Evolutionary conservation across 1,140 invertebrate genomes (phyloP).

Genomic region (Macrotrachela quadricornifera): DNA sequence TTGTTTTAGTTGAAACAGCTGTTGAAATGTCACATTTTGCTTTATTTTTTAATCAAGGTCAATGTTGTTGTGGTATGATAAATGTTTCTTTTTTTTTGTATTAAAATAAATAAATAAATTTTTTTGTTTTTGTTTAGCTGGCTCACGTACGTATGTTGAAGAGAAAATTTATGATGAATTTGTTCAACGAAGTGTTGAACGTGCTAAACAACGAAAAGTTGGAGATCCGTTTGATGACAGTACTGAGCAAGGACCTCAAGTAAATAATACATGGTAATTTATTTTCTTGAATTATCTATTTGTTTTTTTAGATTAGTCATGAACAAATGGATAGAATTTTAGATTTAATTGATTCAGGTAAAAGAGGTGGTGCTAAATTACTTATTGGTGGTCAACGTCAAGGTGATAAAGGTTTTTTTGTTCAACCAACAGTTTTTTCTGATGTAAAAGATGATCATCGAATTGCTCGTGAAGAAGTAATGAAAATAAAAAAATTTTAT

Average conservation of each 20-base stretch:
- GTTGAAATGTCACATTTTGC: constrained; percentile 42
- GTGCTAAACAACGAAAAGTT: constrained; percentile 46
- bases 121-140: constrained; percentile 32
- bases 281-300: constrained; percentile 29
- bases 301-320: constrained; percentile 41
- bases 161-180: constrained; percentile 27
- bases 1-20: constrained; percentile 44
- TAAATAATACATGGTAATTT: constrained; percentile 30
- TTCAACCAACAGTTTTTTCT: constrained; percentile 71
- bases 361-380: constrained; percentile 34
- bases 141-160: constrained; percentile 23
- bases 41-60: constrained; percentile 51
- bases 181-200: constrained; percentile 31
- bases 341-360: constrained; percentile 32
- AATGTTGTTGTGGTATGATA: constrained; percentile 16
- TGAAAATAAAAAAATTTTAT: not conserved
- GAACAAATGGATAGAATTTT: constrained; percentile 38
- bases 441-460: constrained; percentile 71
- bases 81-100: not conserved
- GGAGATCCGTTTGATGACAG: constrained; percentile 52
- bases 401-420: constrained; percentile 44
- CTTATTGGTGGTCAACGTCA: constrained; percentile 35
- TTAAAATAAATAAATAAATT: no score
- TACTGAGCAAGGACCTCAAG: constrained; percentile 58
- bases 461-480: constrained; percentile 62